Conservation (phyloP, 2,888 invertebrate species). For the Cheilosia scutellata region DNA sequence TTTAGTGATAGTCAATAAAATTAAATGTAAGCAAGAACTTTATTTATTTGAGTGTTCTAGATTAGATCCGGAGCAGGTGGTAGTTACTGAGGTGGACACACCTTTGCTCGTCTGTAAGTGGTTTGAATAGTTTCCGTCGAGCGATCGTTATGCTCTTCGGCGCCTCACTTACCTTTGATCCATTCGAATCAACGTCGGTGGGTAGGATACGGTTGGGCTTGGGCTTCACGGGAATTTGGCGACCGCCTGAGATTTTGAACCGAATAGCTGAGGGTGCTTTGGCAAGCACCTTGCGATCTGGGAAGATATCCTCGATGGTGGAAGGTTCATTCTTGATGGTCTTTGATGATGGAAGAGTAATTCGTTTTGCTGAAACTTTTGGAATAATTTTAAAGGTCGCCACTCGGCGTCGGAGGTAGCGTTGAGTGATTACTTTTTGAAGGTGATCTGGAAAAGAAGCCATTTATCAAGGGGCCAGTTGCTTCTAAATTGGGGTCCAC, state of each 20-base stretch:
- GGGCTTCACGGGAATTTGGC: slow-evolving; percentile 79
- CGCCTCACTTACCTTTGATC: slow-evolving; percentile 29
- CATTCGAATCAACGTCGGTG: slow-evolving; percentile 54
- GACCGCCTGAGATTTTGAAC: slow-evolving; percentile 83
- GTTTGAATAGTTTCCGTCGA: slow-evolving; percentile 82
- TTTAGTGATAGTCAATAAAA: slow-evolving; percentile 47
- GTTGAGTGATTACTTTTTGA: slow-evolving; percentile 78
- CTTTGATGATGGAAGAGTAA: slow-evolving; percentile 46
- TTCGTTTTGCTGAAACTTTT: slow-evolving; percentile 80
- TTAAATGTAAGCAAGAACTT: slow-evolving; percentile 2
- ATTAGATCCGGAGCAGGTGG: slow-evolving; percentile 79
- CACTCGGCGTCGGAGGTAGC: slow-evolving; percentile 76
- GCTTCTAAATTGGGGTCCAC: slow-evolving; percentile 12
- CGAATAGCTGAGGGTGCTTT: slow-evolving; percentile 80
- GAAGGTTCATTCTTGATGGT: slow-evolving; percentile 78
- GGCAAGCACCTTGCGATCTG: slow-evolving; percentile 79
- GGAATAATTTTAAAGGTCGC: slow-evolving; percentile 80
- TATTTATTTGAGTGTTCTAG: slow-evolving; percentile 36
- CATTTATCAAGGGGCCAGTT: neutral
- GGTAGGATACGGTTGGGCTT: slow-evolving; percentile 78
- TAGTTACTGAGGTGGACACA: slow-evolving; percentile 79
- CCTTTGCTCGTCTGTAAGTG: slow-evolving; percentile 80
- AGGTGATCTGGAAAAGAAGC: slow-evolving; percentile 77
- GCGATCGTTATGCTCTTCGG: slow-evolving; percentile 80
- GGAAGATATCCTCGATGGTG: slow-evolving; percentile 82